phyloP scores from a whole-genome alignment of 2,113 vertebrate species.

The Ahaetulla prasina region DNA sequence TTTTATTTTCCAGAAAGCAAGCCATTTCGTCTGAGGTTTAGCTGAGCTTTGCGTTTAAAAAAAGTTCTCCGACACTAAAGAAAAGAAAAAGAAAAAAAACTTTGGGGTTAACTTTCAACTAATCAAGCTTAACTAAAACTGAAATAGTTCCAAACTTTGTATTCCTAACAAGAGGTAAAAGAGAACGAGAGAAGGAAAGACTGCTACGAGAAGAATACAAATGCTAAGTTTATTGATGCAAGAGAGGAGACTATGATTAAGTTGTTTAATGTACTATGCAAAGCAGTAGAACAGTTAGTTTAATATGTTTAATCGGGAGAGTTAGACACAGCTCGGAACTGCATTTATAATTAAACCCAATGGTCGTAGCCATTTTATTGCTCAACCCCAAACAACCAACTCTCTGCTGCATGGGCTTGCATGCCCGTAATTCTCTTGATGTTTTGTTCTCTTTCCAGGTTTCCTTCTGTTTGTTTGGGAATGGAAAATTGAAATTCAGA shows the following conservation, averaged over 20 bases:
- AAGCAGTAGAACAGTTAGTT: slow-evolving; percentile 39
- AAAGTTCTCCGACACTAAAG: neutral
- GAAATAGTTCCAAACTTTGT: slow-evolving; percentile 50
- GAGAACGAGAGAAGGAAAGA: slow-evolving; percentile 41
- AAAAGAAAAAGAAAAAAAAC: neutral
- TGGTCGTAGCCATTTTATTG: slow-evolving; percentile 10
- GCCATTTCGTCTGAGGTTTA: neutral
- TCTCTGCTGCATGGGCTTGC: neutral
- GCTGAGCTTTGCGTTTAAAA: slow-evolving; percentile 25
- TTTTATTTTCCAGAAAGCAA: neutral
- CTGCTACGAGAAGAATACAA: slow-evolving; percentile 48
- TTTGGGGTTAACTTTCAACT: slow-evolving; percentile 20
- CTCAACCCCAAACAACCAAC: neutral
- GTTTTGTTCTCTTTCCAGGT: neutral
- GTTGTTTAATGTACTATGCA: slow-evolving; percentile 54
- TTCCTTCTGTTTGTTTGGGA: neutral
- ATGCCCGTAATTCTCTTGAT: neutral
- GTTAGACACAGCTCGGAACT: neutral
- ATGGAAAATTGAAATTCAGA: neutral
- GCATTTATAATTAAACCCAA: slow-evolving; percentile 29
- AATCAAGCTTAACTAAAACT: slow-evolving; percentile 53
- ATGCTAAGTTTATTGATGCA: slow-evolving; percentile 53
- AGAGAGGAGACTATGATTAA: slow-evolving; percentile 51
- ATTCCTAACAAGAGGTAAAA: slow-evolving; percentile 49
- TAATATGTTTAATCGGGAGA: slow-evolving; percentile 42